These are phyloP conservation scores for Erpobdella octoculata DNA, from an alignment of 2,888 invertebrate species.

Conservation along the genomic window DNA sequence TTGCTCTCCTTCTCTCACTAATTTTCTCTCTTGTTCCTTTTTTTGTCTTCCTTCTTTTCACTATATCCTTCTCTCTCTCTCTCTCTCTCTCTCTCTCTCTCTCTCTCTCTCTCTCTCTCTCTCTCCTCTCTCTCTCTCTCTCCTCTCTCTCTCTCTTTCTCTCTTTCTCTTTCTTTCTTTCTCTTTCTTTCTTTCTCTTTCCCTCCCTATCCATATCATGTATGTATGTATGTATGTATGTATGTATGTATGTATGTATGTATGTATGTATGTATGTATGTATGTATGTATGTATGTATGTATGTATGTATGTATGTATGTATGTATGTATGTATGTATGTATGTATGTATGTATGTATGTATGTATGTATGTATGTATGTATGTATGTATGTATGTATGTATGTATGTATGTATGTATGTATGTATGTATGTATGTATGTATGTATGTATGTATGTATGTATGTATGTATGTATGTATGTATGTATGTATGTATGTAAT, in stretches of 20 bases:
- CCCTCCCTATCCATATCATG: neutral
- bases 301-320: slow-evolving; percentile 21
- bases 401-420: no score
- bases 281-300: slow-evolving; percentile 17
- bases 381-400: no score
- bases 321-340: slow-evolving; percentile 22
- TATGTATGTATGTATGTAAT: slow-evolving; percentile 15
- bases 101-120: slow-evolving; percentile 2
- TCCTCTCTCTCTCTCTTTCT: slow-evolving; percentile 1
- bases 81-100: neutral
- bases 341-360: slow-evolving; percentile 14
- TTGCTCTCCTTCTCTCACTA: neutral
- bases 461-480: no score
- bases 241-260: slow-evolving; percentile 16
- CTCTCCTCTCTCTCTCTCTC: slow-evolving; percentile 1
- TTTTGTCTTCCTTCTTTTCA: neutral
- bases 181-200: neutral
- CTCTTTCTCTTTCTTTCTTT: neutral
- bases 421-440: no score
- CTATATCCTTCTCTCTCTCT: neutral
- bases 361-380: slow-evolving; percentile 20
- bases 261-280: slow-evolving; percentile 18
- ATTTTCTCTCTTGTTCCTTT: neutral
- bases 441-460: no score
- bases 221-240: neutral